A percentile compares a stretch with the other conserved stretches of the same genome.
Conservation (phyloP, 2,888 invertebrate genomes). For the Phengaris arion region DNA sequence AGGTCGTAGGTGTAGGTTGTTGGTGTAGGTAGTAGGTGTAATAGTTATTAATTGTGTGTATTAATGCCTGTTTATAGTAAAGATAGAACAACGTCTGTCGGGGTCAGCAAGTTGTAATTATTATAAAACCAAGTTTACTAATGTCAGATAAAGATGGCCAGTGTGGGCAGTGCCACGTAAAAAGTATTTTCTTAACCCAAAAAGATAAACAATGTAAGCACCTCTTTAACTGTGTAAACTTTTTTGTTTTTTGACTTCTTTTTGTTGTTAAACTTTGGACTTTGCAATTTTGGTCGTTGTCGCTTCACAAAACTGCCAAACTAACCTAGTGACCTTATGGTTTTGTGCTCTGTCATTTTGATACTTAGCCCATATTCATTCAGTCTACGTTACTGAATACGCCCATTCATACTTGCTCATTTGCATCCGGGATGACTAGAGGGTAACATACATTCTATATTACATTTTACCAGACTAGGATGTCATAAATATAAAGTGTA, state of each 20-base stretch:
- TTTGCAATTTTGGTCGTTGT: constrained; percentile 3
- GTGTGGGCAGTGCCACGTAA: no score
- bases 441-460: constrained; percentile 29
- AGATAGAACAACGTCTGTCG: no score
- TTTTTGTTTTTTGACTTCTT: not conserved
- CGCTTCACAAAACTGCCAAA: constrained; percentile 12
- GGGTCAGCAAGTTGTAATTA: no score
- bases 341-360: constrained; percentile 29
- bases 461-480: constrained; percentile 22
- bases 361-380: constrained; percentile 33
- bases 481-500: not conserved
- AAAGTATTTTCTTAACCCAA: no score
- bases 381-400: constrained; percentile 30
- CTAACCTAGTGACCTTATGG: constrained; percentile 31
- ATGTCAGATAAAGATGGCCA: no score
- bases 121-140: no score
- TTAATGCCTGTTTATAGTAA: no score
- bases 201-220: not conserved
- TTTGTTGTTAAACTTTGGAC: not conserved
- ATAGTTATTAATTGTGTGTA: no score
- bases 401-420: constrained; percentile 31
- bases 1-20: no score
- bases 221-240: not conserved
- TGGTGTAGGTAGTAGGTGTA: no score
- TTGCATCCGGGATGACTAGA: constrained; percentile 30